phyloP scores from a whole-genome alignment of 2,888 invertebrate species.

The Euplexia lucipara region DNA sequence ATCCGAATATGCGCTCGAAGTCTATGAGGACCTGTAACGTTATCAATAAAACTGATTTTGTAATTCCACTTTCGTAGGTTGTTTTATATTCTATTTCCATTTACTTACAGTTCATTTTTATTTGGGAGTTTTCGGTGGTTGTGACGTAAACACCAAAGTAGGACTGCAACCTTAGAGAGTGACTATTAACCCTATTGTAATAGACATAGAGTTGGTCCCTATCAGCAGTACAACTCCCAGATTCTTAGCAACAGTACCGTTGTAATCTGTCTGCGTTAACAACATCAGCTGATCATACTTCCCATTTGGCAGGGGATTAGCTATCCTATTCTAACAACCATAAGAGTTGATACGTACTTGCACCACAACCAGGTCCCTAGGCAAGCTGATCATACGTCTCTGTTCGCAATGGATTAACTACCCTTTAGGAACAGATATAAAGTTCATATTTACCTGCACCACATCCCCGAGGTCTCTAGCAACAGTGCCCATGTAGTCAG shows the following conservation, averaged over 20 bases:
- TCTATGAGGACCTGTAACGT: conserved; percentile 93
- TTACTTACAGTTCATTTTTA: no score
- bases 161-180: no score
- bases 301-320: conserved; percentile 91
- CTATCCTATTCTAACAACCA: neutral
- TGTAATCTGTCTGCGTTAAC: conserved; percentile 96
- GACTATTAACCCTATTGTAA: no score
- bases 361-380: conserved; percentile 93
- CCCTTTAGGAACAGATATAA: neutral
- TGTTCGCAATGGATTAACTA: conserved; percentile 84
- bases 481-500: conserved; percentile 96
- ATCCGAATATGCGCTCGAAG: conserved; percentile 97
- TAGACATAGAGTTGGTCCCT: conserved; percentile 14
- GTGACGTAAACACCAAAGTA: no score
- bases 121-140: no score
- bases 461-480: conserved; percentile 95
- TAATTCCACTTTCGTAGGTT: no score
- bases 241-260: conserved; percentile 94
- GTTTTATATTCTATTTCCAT: no score
- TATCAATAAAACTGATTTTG: neutral
- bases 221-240: conserved; percentile 94
- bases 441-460: conserved; percentile 90
- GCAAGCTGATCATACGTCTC: no score
- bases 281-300: conserved; percentile 96
- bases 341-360: conserved; percentile 86